Base-by-base conservation (phyloP, 92 coral and sea anemone species). In the Porites rus region DNA sequence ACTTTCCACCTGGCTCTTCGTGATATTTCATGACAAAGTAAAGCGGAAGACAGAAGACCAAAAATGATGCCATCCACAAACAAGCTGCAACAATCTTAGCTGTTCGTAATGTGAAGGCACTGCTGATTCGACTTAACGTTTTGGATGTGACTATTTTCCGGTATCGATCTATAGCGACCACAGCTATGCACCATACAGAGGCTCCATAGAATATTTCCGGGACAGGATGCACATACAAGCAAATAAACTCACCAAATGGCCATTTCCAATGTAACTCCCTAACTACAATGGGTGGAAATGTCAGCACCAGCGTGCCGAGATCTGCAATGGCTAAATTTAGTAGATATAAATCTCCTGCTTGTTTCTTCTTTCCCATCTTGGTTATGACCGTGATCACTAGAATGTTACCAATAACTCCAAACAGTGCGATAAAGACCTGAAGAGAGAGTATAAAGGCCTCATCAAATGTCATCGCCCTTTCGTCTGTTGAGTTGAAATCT, bases 281-380 rank as follows among this genome's bases (percentile, higher is more conserved):
- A 14, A 79, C 17, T 53, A 66, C 69, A 0, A 43, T 8, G 18
- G 79, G 31, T 0, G 94, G 94, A 28, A 84, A 74, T 14, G n/a
- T 50, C 2, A 91, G 19, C 18, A 91, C 11, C 51, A 91, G 80
- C 21, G 84, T 74, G 17, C 91, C 89, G 14, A 91, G 54, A 54
- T 91, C 94, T 17, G 94, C 91, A 11, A 88, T 62, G 80, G 94
- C 92, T 50, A 91, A 83, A 76, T 88, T 91, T 76, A 77, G 86
- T 14, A 91, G 17, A 65, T 83, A 91, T 6, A 88, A 51, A 68
- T 91, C 90, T n/a, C 73, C 76, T 1, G 79, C 9, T 9, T 88
- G 43, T 53, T 84, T 88, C 79, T 69, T 74, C 53, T 61, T 84
- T 28, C 75, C 80, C 17, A 83, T 84, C 68, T 63, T 74, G 22